phyloP scores from a whole-genome alignment of 2,113 vertebrate genomes.

The Apeltes quadracus region DNA sequence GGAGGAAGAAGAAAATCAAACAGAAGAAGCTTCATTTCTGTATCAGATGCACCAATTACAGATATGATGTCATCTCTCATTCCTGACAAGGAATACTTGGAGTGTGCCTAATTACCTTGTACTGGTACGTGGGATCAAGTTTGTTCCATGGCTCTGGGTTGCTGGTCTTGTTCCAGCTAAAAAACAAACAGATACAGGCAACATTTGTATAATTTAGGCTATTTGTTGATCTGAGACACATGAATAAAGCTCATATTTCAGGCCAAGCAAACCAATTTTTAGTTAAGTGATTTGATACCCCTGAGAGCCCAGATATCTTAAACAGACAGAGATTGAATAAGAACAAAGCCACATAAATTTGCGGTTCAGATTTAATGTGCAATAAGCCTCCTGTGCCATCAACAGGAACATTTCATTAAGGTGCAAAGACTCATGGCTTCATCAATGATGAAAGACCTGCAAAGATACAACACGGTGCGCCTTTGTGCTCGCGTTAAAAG shows the following conservation, averaged over 20 bases:
- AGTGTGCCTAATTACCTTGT: constrained; percentile 82
- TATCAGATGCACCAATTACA: neutral
- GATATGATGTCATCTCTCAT: neutral
- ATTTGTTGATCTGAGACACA: neutral
- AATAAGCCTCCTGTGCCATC: neutral
- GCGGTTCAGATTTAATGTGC: neutral
- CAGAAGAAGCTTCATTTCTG: neutral
- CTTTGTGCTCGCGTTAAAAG: constrained; percentile 19
- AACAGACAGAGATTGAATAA: neutral
- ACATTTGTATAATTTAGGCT: neutral
- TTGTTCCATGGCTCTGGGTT: constrained; percentile 95
- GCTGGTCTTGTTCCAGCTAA: constrained; percentile 89
- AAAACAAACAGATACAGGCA: constrained; percentile 24
- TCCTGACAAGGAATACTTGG: neutral
- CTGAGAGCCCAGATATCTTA: neutral
- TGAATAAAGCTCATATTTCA: neutral
- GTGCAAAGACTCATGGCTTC: constrained; percentile 5
- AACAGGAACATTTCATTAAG: neutral
- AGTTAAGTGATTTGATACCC: constrained; percentile 5
- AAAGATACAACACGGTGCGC: constrained; percentile 1
- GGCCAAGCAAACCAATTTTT: neutral
- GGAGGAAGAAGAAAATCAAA: neutral
- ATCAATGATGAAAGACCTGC: constrained; percentile 6
- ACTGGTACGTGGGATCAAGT: constrained; percentile 88
- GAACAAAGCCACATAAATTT: neutral